A percentile compares a stretch with the other conserved stretches of the same genome.
phyloP scores from a whole-genome alignment of 2,888 invertebrate genomes.

The Spisula subtruncata region DNA sequence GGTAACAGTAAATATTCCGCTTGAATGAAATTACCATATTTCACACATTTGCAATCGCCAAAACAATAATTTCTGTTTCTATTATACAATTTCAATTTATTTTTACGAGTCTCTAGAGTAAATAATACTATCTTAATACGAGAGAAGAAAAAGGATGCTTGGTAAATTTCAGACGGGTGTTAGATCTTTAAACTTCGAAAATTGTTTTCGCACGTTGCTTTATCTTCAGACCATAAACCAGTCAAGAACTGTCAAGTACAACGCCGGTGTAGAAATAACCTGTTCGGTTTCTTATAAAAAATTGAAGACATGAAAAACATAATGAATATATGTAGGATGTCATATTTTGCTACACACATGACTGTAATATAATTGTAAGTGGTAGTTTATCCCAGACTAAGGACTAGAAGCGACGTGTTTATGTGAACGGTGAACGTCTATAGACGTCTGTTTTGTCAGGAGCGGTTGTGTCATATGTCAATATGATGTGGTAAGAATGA shows the following conservation, averaged over 20 bases:
- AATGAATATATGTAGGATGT: not conserved
- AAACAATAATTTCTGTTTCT: slow-evolving; percentile 26
- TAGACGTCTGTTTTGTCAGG: not conserved
- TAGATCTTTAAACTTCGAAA: slow-evolving; percentile 13
- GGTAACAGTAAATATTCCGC: slow-evolving; percentile 24
- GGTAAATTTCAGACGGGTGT: slow-evolving; percentile 5
- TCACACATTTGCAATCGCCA: slow-evolving; percentile 8
- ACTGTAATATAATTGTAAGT: not conserved
- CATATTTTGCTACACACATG: not conserved
- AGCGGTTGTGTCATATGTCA: not conserved
- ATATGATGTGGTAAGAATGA: not conserved
- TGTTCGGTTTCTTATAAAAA: not conserved
- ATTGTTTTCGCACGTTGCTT: slow-evolving; percentile 43
- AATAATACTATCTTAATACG: not conserved
- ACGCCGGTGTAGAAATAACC: not conserved
- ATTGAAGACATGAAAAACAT: not conserved
- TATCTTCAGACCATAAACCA: slow-evolving; percentile 43
- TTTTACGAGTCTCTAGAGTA: slow-evolving; percentile 27
- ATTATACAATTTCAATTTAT: slow-evolving; percentile 37
- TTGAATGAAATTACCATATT: slow-evolving; percentile 17
- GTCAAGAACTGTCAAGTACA: slow-evolving; percentile 25
- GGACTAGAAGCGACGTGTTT: not conserved
- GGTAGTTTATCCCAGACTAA: not conserved
- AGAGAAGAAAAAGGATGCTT: not conserved
- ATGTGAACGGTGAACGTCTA: not conserved